Evolutionary conservation across 2,113 vertebrate species (phyloP).

Genomic region (Phaethornis superciliosus): DNA sequence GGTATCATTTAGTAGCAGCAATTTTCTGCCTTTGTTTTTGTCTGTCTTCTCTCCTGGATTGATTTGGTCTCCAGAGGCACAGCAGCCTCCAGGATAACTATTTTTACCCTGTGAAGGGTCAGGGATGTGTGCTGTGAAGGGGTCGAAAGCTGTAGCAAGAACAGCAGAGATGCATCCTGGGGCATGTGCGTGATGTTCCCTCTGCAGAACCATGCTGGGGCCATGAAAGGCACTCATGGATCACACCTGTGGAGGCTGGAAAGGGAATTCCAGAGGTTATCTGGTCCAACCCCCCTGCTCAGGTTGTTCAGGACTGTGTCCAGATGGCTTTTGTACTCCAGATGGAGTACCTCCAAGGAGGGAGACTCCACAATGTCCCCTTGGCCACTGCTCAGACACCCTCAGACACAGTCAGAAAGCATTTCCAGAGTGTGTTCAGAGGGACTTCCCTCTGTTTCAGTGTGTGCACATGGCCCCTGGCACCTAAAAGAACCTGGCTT

Average conservation of each 20-base stretch:
- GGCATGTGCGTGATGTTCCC: background rate
- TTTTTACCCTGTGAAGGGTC: background rate
- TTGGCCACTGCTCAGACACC: background rate
- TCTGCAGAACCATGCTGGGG: fast-evolving
- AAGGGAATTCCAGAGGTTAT: background rate
- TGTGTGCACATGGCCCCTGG: background rate
- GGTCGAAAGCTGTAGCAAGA: background rate
- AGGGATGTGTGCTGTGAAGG: background rate
- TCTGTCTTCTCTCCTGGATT: background rate
- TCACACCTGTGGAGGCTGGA: background rate
- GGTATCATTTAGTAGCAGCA: background rate
- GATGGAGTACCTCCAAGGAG: too few relatives aligned
- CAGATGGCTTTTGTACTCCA: too few relatives aligned
- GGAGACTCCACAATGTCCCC: too few relatives aligned
- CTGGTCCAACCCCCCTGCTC: background rate
- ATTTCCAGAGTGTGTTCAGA: background rate
- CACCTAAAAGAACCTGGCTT: background rate
- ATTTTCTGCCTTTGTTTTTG: background rate
- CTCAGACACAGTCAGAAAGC: background rate
- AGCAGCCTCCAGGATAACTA: background rate
- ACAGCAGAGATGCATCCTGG: background rate
- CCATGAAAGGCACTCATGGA: background rate
- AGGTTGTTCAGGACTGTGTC: too few relatives aligned
- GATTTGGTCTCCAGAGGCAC: background rate
- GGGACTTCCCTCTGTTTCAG: background rate